Conservation (phyloP, 2,113 vertebrate species). For the Mirounga angustirostris region DNA sequence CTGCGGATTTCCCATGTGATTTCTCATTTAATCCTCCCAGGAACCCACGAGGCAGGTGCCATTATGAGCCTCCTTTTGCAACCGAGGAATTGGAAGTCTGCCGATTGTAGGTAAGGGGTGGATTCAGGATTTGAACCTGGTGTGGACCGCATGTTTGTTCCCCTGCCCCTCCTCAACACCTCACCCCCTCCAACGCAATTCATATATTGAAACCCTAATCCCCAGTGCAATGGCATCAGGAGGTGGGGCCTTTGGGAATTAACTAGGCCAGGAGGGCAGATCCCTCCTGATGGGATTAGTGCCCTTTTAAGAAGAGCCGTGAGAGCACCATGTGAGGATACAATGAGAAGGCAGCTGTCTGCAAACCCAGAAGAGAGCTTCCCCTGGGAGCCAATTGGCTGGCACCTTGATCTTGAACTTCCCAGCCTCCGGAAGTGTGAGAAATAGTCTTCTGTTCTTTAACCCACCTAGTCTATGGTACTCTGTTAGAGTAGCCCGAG, state of each 20-base stretch:
- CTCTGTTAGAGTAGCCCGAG: background rate
- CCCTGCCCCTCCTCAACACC: background rate
- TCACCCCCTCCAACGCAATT: background rate
- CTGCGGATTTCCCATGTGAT: background rate
- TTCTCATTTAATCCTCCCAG: background rate
- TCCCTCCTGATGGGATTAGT: background rate
- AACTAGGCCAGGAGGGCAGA: background rate
- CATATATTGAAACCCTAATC: background rate
- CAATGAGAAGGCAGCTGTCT: background rate
- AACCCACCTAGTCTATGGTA: background rate
- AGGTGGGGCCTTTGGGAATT: background rate
- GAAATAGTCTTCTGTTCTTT: background rate
- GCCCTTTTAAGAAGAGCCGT: background rate
- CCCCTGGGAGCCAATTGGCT: background rate
- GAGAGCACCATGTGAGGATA: background rate
- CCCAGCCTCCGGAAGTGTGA: background rate
- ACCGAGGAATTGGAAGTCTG: background rate
- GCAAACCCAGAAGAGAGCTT: background rate
- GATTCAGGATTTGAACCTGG: background rate
- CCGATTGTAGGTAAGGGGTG: background rate
- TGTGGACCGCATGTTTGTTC: background rate
- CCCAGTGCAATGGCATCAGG: background rate
- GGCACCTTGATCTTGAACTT: background rate
- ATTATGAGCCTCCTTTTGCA: background rate
- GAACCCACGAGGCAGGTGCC: background rate